Base-by-base conservation (phyloP, 2,797 vertebrate species). In the Ctenopoma multispine region DNA sequence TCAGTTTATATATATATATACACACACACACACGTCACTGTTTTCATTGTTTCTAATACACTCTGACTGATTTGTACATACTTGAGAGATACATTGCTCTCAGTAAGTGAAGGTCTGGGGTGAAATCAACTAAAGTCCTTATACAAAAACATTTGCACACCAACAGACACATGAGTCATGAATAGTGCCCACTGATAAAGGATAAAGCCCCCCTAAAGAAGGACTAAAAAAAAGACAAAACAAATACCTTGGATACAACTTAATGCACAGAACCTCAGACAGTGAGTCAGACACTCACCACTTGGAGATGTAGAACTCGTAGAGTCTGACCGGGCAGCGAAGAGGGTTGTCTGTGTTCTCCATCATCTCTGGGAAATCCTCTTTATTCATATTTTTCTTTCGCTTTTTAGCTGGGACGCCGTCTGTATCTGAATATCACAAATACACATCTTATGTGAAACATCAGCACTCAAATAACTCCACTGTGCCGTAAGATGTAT, bases 231-330 rank as follows among this genome's bases (percentile, higher is more conserved):
- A 38, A 11, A 3, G 3, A 1, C 36, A 38, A 38, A 11, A 13
- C 1, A 5, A 11, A 4, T 36, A 10, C n/a, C 24, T 6, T 8
- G 36, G 20, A 36, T 13, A 34, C 3, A 21, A 17, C 36, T 48
- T 3, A 66, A 14, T 31, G 6, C 29, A 31, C 29, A 31, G 7
- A 31, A 31, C 5, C 29, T 31, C 10, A 4, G 29, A 8, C 5
- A 18, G 20, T 12, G 21, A 41, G 24, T 51, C 23, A 41, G 23
- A 41, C 36, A 49, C 95, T 90, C 76, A 98, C 97, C 97, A 98
- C 89, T 98, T 99, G 48, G 97, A 99, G 71, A 99, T 91, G 91
- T 99, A 99, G 86, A 99, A 99, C 80, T 98, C 95, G 21, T 97
- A 99, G 5, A 98, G 96, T 49, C 96, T 92, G 63, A 99, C 96